Evolutionary conservation across 2,797 vertebrate genomes (phyloP).

Genomic region (Sebastes iracundus): DNA sequence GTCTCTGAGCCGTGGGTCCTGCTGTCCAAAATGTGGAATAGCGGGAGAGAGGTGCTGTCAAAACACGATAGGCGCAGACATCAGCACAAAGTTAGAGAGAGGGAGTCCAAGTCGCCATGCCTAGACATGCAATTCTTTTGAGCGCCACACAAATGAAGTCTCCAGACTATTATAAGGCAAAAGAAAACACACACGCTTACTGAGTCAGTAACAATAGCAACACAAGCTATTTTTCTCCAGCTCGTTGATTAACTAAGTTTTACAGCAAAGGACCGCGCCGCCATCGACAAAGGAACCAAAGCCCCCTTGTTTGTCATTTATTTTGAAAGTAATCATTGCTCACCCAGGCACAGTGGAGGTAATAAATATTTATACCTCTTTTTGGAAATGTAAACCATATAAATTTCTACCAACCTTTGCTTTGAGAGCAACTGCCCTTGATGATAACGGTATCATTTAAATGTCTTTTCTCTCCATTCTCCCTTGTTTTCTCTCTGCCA

Average conservation of each 20-base stretch:
- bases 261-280: constrained; percentile 36
- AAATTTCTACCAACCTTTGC: constrained; percentile 58
- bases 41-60: constrained; percentile 74
- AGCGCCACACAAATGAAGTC: constrained; percentile 75
- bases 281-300: constrained; percentile 64
- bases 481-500: constrained; percentile 51
- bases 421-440: constrained; percentile 56
- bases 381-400: constrained; percentile 69
- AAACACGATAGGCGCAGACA: constrained; percentile 68
- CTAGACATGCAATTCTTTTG: constrained; percentile 68
- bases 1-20: constrained; percentile 59
- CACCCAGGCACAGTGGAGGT: constrained; percentile 48
- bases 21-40: constrained; percentile 73
- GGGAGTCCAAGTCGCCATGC: constrained; percentile 54
- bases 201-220: constrained; percentile 53
- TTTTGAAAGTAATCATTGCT: constrained; percentile 69
- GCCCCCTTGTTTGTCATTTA: constrained; percentile 68
- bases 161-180: constrained; percentile 62
- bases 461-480: constrained; percentile 57
- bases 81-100: constrained; percentile 78
- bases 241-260: constrained; percentile 70
- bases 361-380: constrained; percentile 75
- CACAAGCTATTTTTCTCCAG: constrained; percentile 52
- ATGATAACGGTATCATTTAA: constrained; percentile 78
- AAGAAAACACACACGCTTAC: constrained; percentile 43